A percentile compares a stretch with the other conserved stretches of the same genome.
Conservation (phyloP, 2,113 vertebrate species). For the Paracanthobrama guichenoti region DNA sequence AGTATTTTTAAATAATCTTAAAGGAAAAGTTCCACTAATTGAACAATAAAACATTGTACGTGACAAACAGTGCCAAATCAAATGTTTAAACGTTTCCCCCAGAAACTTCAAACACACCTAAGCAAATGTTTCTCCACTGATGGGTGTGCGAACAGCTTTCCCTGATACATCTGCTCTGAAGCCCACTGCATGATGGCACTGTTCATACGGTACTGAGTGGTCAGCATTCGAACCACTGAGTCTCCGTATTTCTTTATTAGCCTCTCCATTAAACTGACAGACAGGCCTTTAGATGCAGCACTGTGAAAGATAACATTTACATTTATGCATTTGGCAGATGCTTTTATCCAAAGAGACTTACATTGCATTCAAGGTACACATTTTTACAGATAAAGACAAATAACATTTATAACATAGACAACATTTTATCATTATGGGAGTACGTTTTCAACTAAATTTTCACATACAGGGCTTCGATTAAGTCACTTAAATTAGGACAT, state of each 20-base stretch:
- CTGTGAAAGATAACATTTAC: conserved; percentile 75
- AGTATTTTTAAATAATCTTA: background rate
- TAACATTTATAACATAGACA: background rate
- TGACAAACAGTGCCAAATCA: background rate
- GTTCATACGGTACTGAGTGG: conserved; percentile 96
- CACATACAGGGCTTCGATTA: too few relatives aligned
- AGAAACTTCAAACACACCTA: conserved; percentile 75
- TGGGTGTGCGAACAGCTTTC: conserved; percentile 82
- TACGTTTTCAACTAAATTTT: background rate
- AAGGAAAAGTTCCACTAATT: background rate
- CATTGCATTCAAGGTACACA: too few relatives aligned
- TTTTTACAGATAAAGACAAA: background rate
- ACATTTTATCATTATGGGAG: background rate
- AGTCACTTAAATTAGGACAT: too few relatives aligned
- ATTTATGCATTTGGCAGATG: too few relatives aligned
- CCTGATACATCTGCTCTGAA: conserved; percentile 85
- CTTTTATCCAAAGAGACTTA: too few relatives aligned
- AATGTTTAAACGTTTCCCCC: background rate
- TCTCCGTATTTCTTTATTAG: conserved; percentile 73
- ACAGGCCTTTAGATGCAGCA: conserved; percentile 83
- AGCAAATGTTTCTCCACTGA: conserved; percentile 85
- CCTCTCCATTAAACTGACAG: conserved; percentile 92
- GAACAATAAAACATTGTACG: background rate
- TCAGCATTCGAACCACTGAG: conserved; percentile 80
- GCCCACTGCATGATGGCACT: conserved; percentile 88